These are phyloP conservation scores for Andrena praecox DNA, from an alignment of 2,888 invertebrate species.

Conservation along the genomic window DNA sequence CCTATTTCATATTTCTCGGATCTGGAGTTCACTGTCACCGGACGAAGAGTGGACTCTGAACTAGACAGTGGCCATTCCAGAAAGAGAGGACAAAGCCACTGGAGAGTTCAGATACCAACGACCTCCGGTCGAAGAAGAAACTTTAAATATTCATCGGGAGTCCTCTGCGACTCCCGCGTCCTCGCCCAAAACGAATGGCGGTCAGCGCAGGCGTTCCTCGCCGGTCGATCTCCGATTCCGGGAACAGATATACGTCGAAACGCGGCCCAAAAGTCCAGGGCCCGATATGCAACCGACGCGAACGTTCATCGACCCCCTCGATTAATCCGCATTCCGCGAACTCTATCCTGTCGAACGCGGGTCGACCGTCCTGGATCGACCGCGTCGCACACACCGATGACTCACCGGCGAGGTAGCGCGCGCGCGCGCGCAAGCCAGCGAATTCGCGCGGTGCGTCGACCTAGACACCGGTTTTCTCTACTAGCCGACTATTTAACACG, in stretches of 20 bases:
- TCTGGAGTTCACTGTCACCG: no score
- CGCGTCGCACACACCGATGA: constrained; percentile 52
- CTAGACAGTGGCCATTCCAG: not conserved
- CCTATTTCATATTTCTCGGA: not conserved
- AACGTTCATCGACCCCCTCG: constrained; percentile 55
- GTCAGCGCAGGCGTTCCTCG: not conserved
- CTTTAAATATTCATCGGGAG: constrained; percentile 18
- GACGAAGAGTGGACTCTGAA: not conserved
- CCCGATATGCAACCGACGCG: constrained; percentile 4
- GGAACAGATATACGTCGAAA: not conserved
- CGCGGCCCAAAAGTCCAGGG: not conserved
- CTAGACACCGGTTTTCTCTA: constrained; percentile 63
- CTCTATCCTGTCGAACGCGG: constrained; percentile 33
- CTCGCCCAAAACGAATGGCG: not conserved
- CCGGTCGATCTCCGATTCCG: not conserved
- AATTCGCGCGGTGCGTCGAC: constrained; percentile 67
- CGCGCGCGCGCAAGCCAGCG: constrained; percentile 9
- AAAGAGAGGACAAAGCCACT: not conserved
- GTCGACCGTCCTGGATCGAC: constrained; percentile 26
- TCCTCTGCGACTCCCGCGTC: not conserved
- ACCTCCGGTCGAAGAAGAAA: constrained; percentile 17
- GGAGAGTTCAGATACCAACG: constrained; percentile 1
- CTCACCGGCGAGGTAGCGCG: not conserved
- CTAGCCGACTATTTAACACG: constrained; percentile 64
- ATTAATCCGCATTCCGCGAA: constrained; percentile 63